Evolutionary conservation across 2,888 invertebrate species (phyloP).

Genomic region (Belgica antarctica): DNA sequence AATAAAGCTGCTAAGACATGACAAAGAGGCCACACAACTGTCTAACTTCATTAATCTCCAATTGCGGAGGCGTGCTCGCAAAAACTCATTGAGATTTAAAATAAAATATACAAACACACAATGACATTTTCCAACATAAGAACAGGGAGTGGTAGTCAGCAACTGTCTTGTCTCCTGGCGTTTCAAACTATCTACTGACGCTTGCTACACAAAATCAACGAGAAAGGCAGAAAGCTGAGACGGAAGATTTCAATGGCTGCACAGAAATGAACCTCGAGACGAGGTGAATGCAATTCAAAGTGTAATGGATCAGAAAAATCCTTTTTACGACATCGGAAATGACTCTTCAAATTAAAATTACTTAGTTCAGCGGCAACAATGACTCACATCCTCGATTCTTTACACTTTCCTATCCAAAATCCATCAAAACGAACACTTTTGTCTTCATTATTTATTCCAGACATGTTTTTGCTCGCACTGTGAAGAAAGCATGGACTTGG

Average conservation of each 20-base stretch:
- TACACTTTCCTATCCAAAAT: too few species aligned
- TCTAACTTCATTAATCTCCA: background rate
- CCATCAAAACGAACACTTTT: too few species aligned
- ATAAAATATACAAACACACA: background rate
- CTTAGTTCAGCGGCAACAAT: too few species aligned
- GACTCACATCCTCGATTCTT: too few species aligned
- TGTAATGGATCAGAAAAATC: too few species aligned
- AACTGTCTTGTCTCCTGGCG: constrained; percentile 26
- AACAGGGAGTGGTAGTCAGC: constrained; percentile 19
- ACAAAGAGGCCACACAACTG: background rate
- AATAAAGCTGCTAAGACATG: background rate
- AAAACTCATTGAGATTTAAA: background rate
- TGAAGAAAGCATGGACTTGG: too few species aligned
- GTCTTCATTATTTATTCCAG: too few species aligned
- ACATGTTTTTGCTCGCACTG: too few species aligned
- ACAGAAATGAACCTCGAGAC: constrained; percentile 7
- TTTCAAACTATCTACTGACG: background rate
- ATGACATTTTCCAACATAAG: constrained; percentile 14
- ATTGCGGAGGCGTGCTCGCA: constrained; percentile 22
- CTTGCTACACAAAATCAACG: background rate
- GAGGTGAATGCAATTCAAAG: background rate
- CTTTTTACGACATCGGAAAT: too few species aligned
- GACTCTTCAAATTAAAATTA: too few species aligned
- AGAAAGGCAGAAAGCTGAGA: background rate
- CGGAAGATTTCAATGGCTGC: constrained; percentile 23